Conservation (phyloP, 2,113 vertebrate species). For the Hippocampus guttulatus region DNA sequence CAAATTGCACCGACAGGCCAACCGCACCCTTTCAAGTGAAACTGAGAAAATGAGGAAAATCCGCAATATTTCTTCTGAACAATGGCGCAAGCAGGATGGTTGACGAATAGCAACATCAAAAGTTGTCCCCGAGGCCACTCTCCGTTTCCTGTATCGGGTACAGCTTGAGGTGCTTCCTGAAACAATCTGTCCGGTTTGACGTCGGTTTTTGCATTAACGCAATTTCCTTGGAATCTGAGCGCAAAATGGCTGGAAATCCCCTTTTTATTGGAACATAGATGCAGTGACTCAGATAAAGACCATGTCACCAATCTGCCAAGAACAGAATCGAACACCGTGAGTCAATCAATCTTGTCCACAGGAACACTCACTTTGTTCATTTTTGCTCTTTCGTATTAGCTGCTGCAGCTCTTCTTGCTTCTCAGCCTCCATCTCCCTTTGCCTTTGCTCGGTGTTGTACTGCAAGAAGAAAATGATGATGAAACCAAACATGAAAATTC, state of each 20-base stretch:
- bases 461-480: constrained; percentile 34
- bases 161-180: constrained; percentile 14
- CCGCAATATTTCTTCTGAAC: not conserved
- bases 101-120: not conserved
- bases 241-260: constrained; percentile 41
- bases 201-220: not conserved
- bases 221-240: constrained; percentile 41
- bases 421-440: constrained; percentile 71
- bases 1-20: not conserved
- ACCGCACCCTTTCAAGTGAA: not conserved
- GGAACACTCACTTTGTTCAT: constrained; percentile 80
- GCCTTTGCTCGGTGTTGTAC: constrained; percentile 75
- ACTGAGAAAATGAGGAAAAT: not conserved
- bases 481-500: not conserved
- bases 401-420: constrained; percentile 80
- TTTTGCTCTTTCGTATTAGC: constrained; percentile 84
- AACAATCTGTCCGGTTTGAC: constrained; percentile 19
- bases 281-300: constrained; percentile 40
- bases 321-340: not conserved
- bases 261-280: constrained; percentile 23
- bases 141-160: constrained; percentile 26
- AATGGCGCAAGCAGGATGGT: not conserved
- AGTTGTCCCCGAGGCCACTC: not conserved
- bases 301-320: constrained; percentile 15
- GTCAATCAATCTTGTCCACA: not conserved